These are phyloP conservation scores for Babylonia areolata DNA, from an alignment of 1,140 invertebrate species.

Conservation along the genomic window DNA sequence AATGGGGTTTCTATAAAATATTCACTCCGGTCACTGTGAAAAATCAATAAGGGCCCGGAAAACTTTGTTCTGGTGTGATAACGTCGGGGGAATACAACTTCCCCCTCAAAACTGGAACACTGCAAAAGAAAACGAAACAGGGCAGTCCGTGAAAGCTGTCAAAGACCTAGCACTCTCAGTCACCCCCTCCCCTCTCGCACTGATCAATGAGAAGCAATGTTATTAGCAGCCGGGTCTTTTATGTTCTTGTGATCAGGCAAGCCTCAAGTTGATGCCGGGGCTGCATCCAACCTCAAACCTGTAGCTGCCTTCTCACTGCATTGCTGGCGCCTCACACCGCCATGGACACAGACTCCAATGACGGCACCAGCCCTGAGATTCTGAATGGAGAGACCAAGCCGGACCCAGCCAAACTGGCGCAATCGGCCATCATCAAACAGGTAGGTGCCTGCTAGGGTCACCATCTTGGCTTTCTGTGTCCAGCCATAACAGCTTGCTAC, in stretches of 20 bases:
- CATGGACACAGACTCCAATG: conserved; percentile 74
- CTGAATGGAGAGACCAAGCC: conserved; percentile 73
- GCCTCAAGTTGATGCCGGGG: conserved; percentile 48
- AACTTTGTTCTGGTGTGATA: conserved; percentile 29
- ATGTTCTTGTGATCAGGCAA: conserved; percentile 20
- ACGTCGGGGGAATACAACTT: background rate
- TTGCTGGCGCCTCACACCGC: conserved; percentile 19
- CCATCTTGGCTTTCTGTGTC: conserved; percentile 11
- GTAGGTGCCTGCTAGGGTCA: conserved; percentile 52
- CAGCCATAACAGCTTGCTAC: background rate
- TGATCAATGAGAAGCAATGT: conserved; percentile 40
- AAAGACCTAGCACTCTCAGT: background rate
- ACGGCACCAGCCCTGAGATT: conserved; percentile 65
- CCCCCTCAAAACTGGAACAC: too few relatives aligned
- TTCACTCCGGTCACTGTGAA: conserved; percentile 32
- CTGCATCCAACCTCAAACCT: conserved; percentile 26
- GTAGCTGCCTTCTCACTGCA: conserved; percentile 12
- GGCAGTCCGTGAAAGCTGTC: background rate
- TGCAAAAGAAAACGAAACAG: background rate
- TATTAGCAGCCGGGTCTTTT: conserved; percentile 35
- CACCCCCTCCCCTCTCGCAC: background rate
- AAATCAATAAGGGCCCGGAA: conserved; percentile 26
- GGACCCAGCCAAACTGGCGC: conserved; percentile 72
- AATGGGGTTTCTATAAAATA: conserved; percentile 39
- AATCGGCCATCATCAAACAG: conserved; percentile 75